phyloP scores from a whole-genome alignment of 2,888 invertebrate species.

The Metellina segmentata region DNA sequence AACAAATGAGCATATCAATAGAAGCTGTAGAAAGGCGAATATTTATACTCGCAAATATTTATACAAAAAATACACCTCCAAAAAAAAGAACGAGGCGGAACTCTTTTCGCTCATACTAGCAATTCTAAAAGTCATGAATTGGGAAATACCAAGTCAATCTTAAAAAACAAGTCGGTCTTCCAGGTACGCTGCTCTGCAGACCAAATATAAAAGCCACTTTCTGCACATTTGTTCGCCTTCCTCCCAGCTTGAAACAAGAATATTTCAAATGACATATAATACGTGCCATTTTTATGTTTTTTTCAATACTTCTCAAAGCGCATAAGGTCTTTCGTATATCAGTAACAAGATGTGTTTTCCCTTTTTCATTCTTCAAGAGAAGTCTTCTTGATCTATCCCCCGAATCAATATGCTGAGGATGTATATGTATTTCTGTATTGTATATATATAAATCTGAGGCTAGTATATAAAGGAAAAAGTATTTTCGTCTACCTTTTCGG shows the following conservation, averaged over 20 bases:
- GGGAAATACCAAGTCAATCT: constrained; percentile 33
- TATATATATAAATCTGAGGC: constrained; percentile 22
- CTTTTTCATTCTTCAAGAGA: constrained; percentile 14
- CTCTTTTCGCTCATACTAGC: neutral
- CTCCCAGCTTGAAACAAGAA: constrained; percentile 35
- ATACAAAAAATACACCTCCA: neutral
- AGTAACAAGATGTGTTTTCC: constrained; percentile 62
- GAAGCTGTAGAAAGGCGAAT: neutral
- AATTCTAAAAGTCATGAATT: constrained; percentile 19
- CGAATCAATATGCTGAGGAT: neutral
- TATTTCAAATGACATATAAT: constrained; percentile 63
- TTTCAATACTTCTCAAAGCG: constrained; percentile 31
- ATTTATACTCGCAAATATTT: neutral
- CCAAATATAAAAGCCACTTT: constrained; percentile 53
- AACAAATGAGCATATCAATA: no score
- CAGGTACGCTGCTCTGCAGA: constrained; percentile 17
- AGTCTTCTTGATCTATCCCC: constrained; percentile 15
- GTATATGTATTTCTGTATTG: constrained; percentile 6
- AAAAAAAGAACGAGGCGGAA: neutral
- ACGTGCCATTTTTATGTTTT: constrained; percentile 27
- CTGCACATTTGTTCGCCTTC: constrained; percentile 31
- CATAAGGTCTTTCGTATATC: constrained; percentile 41
- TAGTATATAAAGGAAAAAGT: constrained; percentile 1
- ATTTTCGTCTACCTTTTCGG: neutral
- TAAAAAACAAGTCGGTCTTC: constrained; percentile 27